These are phyloP conservation scores for Lepidurus arcticus DNA, from an alignment of 1,140 invertebrate genomes.

Conservation along the genomic window DNA sequence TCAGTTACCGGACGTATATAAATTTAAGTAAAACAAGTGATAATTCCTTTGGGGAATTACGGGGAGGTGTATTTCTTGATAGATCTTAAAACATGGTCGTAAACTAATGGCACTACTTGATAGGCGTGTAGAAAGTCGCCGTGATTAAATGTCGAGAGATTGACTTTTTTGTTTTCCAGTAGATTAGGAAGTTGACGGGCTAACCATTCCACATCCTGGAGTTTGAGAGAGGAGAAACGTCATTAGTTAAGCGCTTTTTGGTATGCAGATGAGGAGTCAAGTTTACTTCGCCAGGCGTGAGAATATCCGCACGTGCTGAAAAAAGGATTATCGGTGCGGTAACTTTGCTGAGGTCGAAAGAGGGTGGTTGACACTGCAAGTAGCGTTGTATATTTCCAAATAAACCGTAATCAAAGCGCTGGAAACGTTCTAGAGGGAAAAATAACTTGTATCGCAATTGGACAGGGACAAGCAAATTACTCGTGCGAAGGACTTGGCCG, in stretches of 20 bases:
- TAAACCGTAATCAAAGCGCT: constrained; percentile 59
- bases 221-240: neutral
- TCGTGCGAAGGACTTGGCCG: neutral
- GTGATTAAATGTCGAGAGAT: neutral
- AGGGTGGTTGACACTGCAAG: constrained; percentile 55
- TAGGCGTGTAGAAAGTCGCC: neutral
- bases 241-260: neutral
- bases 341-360: constrained; percentile 57
- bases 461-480: neutral
- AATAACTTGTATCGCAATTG: constrained; percentile 23
- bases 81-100: neutral
- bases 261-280: neutral
- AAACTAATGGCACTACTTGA: neutral
- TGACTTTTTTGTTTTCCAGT: neutral
- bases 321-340: constrained; percentile 59
- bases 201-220: constrained; percentile 1
- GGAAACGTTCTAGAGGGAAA: constrained; percentile 37
- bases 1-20: neutral
- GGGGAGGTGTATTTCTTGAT: neutral
- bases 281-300: constrained; percentile 6
- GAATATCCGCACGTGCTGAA: neutral
- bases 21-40: neutral
- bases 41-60: neutral
- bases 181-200: neutral
- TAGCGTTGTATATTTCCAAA: constrained; percentile 53